Evolutionary conservation across 1,140 invertebrate species (phyloP), one percentile per base, ranked within the genome.

Genomic region (Goniozus legneri): DNA sequence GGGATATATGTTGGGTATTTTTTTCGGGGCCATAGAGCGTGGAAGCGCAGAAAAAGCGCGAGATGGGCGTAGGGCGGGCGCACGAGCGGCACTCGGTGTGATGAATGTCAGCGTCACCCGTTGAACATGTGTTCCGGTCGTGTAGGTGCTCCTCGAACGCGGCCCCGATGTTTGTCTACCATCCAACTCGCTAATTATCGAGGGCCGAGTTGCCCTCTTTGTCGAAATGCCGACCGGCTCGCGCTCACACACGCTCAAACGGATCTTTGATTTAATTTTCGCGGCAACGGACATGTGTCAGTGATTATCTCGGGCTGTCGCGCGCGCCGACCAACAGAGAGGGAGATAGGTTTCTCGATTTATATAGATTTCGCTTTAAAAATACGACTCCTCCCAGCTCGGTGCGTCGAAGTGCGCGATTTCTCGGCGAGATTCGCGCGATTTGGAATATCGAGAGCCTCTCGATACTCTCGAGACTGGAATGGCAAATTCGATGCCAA

Each of bases 101-200:
- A 73, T 71, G 68, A 62, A 73, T 73, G 70, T 69, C 65, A 69
- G 60, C 65, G 68, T 72, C 63, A 64, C 58, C 62, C 58, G 61
- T 59, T 58, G 50, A 66, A 69, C 68, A 73, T 64, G 61, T 73
- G 67, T 66, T 67, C 44, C 48, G 44, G 47, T 71, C 66, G 66
- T 65, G 58, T 67, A 59, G 56, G 55, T 66, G 61, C 52, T 40
- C 49, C 54, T 60, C 56, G 62, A 69, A 66, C 52, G 60, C 59
- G 57, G 54, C 51, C 60, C 12, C 24, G 34, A 62, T 70, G 70
- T 71, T 67, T 67, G 64, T 61, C 65, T 65, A 63, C 53, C 61
- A 64, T 67, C 40, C 60, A 67, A 68, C 60, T 64, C 61, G 65
- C 67, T 71, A 72, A 72, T 72, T 70, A 71, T 69, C 58, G 57